These are phyloP conservation scores for Scaptomyza graminum DNA, from an alignment of 1,140 invertebrate genomes.

Conservation along the genomic window DNA sequence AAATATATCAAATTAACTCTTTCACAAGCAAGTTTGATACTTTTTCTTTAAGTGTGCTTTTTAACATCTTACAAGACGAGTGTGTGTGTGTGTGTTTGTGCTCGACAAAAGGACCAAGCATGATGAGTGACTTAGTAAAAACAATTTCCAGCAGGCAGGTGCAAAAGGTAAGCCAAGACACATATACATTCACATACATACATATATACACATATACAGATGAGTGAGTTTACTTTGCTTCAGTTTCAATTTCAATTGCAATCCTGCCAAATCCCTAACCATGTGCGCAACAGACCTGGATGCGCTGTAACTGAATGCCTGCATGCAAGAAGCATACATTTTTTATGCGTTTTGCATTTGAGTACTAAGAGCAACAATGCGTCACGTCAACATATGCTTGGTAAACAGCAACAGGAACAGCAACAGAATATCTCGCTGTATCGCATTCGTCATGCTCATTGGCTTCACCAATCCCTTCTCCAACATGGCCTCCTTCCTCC, in stretches of 20 bases:
- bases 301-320: conserved; percentile 13
- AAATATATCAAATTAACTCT: too few species aligned
- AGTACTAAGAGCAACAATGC: conserved; percentile 18
- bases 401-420: neutral
- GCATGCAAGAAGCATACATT: conserved; percentile 18
- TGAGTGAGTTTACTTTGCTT: conserved; percentile 37
- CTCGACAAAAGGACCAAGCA: conserved; percentile 32
- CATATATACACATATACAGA: too few species aligned
- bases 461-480: neutral
- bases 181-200: conserved; percentile 1
- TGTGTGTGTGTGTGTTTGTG: neutral
- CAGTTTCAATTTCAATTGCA: conserved; percentile 27
- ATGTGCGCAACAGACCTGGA: neutral
- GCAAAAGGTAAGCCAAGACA: conserved; percentile 13
- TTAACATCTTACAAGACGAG: conserved; percentile 36
- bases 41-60: conserved; percentile 17
- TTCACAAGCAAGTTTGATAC: too few species aligned
- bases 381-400: conserved; percentile 25
- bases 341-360: conserved; percentile 46
- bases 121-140: conserved; percentile 74
- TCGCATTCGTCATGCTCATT: conserved; percentile 34
- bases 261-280: neutral
- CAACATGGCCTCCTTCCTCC: neutral
- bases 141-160: conserved; percentile 60
- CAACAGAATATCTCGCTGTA: conserved; percentile 4